phyloP scores from a whole-genome alignment of 2,113 vertebrate species.

The Colistium nudipinnis region DNA sequence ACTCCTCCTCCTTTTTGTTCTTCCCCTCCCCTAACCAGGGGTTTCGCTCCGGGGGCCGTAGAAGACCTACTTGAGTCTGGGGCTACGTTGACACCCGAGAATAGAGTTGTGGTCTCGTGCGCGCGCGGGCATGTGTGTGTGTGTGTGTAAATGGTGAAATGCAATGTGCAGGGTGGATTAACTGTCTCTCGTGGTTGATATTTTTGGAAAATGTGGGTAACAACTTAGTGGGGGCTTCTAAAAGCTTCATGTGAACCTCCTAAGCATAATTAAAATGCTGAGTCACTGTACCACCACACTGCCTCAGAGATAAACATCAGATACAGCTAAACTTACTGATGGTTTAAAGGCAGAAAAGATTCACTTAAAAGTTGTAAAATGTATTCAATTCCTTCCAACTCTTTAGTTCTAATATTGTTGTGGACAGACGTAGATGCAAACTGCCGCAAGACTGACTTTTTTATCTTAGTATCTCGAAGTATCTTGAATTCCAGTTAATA shows the following conservation, averaged over 20 bases:
- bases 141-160: constrained; percentile 21
- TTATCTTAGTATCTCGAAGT: too few species aligned
- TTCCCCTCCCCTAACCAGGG: constrained; percentile 7
- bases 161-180: constrained; percentile 42
- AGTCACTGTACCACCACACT: constrained; percentile 26
- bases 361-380: too few species aligned
- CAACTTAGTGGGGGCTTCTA: constrained; percentile 25
- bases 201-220: constrained; percentile 44
- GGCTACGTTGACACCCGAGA: constrained; percentile 40
- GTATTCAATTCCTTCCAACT: too few species aligned
- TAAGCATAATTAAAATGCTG: constrained; percentile 36
- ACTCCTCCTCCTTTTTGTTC: constrained; percentile 2
- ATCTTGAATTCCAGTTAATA: background rate
- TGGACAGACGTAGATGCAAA: too few species aligned
- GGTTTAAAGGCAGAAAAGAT: background rate
- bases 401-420: too few species aligned
- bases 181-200: constrained; percentile 30
- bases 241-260: constrained; percentile 35
- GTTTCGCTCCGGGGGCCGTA: constrained; percentile 28
- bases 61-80: constrained; percentile 54
- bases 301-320: constrained; percentile 41
- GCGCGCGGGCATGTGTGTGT: constrained; percentile 8
- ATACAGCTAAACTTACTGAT: background rate
- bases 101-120: constrained; percentile 17
- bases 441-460: too few species aligned